These are phyloP conservation scores for Eristalinus aeneus DNA, from an alignment of 2,888 invertebrate species.

Conservation along the genomic window DNA sequence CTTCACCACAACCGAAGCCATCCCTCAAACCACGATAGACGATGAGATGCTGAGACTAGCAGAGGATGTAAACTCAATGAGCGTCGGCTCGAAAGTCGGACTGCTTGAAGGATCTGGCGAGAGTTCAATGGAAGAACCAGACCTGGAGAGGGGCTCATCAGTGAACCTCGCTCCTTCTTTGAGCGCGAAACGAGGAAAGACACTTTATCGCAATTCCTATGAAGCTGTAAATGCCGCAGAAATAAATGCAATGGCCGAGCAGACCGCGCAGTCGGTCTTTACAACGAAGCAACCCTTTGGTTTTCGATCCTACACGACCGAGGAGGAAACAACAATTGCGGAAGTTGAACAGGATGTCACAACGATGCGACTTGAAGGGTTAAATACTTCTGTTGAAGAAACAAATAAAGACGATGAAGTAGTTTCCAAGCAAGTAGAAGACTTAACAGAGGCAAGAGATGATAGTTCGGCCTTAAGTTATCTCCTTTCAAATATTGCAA, in stretches of 20 bases:
- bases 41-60: slow-evolving; percentile 49
- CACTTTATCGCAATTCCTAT: background rate
- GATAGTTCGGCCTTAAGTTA: slow-evolving; percentile 1
- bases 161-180: background rate
- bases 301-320: background rate
- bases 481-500: background rate
- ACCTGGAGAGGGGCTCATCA: background rate
- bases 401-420: background rate
- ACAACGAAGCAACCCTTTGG: background rate
- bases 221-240: background rate
- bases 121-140: background rate
- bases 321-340: background rate
- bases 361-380: background rate
- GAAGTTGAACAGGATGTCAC: background rate
- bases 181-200: background rate
- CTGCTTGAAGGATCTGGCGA: slow-evolving; percentile 8
- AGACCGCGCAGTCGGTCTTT: background rate
- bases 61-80: slow-evolving; percentile 44
- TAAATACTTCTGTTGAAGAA: background rate
- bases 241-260: background rate
- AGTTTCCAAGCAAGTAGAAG: background rate
- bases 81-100: background rate
- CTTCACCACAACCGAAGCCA: slow-evolving; percentile 23
- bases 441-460: background rate
- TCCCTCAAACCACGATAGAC: slow-evolving; percentile 36